phyloP scores from a whole-genome alignment of 2,797 vertebrate genomes.

The Glossophaga mutica region DNA sequence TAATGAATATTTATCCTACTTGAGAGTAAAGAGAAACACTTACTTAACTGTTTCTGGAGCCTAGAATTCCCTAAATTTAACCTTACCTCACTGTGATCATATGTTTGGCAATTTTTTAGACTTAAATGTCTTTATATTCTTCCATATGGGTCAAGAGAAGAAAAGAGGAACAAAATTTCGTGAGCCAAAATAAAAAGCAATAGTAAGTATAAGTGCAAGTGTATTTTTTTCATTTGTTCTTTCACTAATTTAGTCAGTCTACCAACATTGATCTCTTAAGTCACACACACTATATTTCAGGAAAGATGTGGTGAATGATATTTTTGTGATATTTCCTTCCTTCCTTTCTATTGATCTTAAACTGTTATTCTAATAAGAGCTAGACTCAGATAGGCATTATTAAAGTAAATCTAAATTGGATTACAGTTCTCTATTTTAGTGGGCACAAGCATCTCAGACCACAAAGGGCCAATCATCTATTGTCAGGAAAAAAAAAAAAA shows the following conservation, averaged over 20 bases:
- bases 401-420: constrained; percentile 16
- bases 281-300: background rate
- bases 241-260: background rate
- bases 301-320: background rate
- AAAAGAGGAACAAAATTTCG: background rate
- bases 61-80: background rate
- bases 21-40: background rate
- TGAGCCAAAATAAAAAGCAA: background rate
- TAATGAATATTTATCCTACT: background rate
- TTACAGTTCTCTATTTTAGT: constrained; percentile 5
- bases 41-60: background rate
- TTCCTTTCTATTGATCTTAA: constrained; percentile 37
- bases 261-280: background rate
- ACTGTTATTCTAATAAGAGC: background rate
- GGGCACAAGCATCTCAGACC: background rate
- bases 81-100: background rate
- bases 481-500: background rate
- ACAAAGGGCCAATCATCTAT: background rate
- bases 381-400: background rate
- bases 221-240: background rate
- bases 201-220: background rate
- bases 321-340: constrained; percentile 25
- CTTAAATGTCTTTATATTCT: background rate
- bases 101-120: background rate
- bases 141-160: background rate